Evolutionary conservation across 2,113 vertebrate genomes (phyloP).

Genomic region (Erpornis zantholeuca): DNA sequence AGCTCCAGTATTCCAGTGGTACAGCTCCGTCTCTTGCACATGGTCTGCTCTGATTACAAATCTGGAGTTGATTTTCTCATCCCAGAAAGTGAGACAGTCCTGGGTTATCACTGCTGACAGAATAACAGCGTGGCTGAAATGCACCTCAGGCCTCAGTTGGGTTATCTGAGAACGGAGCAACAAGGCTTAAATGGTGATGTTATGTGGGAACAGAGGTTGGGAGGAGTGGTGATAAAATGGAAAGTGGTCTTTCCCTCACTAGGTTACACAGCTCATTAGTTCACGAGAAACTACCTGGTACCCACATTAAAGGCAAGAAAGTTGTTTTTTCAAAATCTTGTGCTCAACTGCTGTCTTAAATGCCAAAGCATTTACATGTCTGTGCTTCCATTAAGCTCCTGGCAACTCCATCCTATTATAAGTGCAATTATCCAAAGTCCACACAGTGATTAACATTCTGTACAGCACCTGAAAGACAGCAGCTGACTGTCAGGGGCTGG

Average conservation of each 20-base stretch:
- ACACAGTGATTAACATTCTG: neutral
- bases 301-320: neutral
- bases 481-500: neutral
- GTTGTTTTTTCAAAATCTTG: neutral
- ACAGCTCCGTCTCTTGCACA: too few relatives aligned
- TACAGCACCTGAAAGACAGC: neutral
- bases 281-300: neutral
- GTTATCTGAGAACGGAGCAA: neutral
- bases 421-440: neutral
- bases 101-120: neutral
- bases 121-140: neutral
- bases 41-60: neutral
- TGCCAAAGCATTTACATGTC: neutral
- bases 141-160: neutral
- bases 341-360: neutral
- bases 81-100: neutral
- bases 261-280: neutral
- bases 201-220: neutral
- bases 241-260: neutral
- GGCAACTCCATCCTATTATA: neutral
- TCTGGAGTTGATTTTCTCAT: neutral
- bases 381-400: neutral
- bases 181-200: neutral
- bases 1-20: neutral
- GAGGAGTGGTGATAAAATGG: neutral